Percentiles rank a stretch among this genome's conserved stretches.
Conservation (phyloP, 2,888 invertebrate genomes). For the Drosophila cognata region DNA sequence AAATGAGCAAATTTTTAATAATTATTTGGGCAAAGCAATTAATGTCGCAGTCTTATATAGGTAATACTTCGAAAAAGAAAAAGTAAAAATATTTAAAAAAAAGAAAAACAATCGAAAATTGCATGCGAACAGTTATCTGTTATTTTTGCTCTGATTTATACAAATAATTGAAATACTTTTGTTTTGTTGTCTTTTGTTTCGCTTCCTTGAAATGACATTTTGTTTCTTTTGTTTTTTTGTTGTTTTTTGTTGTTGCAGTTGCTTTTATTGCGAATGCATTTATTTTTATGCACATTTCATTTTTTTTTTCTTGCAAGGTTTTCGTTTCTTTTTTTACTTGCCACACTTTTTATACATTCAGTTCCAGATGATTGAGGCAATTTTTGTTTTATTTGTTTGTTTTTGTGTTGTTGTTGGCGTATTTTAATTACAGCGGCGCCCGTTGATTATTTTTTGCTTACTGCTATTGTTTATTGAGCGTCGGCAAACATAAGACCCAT, state of each 20-base stretch:
- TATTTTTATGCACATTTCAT: slow-evolving; percentile 53
- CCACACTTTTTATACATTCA: slow-evolving; percentile 42
- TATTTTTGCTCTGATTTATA: slow-evolving; percentile 31
- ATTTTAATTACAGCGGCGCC: slow-evolving; percentile 63
- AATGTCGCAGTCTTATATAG: slow-evolving; percentile 2
- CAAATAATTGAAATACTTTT: slow-evolving; percentile 20
- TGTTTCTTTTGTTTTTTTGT: slow-evolving; percentile 31
- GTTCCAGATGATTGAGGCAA: slow-evolving; percentile 10
- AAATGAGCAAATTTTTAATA: slow-evolving; percentile 12
- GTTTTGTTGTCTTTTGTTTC: slow-evolving; percentile 29
- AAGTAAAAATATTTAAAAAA: not conserved
- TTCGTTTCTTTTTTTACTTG: slow-evolving; percentile 26
- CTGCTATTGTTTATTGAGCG: slow-evolving; percentile 45
- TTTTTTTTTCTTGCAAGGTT: slow-evolving; percentile 32
- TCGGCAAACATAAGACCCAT: slow-evolving; percentile 18
- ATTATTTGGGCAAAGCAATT: slow-evolving; percentile 32
- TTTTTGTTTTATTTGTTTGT: slow-evolving; percentile 1
- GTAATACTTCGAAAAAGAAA: not conserved
- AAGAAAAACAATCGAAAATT: slow-evolving; percentile 23
- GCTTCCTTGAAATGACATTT: slow-evolving; percentile 56
- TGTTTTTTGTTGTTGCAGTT: slow-evolving; percentile 32
- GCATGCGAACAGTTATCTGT: slow-evolving; percentile 42
- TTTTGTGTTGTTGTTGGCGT: not conserved
- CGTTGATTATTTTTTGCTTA: slow-evolving; percentile 49
- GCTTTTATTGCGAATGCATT: slow-evolving; percentile 41